Evolutionary conservation across 2,113 vertebrate genomes (phyloP).

Genomic region (Psittacula cyanocephala): DNA sequence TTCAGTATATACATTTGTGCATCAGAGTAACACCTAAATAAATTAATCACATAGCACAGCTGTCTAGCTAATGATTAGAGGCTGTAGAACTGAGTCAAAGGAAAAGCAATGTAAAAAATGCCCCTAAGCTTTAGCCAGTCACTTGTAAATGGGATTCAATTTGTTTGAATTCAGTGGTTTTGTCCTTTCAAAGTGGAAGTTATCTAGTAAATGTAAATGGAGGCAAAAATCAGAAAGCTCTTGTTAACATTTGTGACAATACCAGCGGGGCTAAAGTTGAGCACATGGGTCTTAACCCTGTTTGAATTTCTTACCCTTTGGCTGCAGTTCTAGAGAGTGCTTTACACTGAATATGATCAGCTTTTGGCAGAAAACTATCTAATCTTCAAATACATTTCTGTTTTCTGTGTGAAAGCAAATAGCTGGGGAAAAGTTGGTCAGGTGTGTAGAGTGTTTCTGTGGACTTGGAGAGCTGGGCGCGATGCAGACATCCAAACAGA

Average conservation of each 20-base stretch:
- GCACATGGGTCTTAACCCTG: background rate
- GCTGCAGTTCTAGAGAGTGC: background rate
- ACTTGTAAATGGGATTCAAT: background rate
- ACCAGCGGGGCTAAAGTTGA: background rate
- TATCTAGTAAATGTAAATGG: background rate
- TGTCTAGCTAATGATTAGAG: conserved; percentile 45
- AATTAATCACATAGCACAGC: conserved; percentile 60
- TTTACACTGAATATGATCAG: background rate
- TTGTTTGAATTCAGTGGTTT: background rate
- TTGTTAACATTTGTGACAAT: background rate
- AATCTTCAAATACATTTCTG: background rate
- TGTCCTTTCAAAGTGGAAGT: background rate
- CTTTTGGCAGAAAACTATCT: background rate
- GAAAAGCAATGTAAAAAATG: background rate
- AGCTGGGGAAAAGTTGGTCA: background rate
- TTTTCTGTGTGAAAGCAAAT: background rate
- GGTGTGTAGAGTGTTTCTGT: background rate
- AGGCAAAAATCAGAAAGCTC: background rate
- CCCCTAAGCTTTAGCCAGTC: background rate
- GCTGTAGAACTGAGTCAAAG: background rate
- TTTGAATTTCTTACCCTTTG: background rate
- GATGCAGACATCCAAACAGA: background rate
- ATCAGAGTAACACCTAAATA: conserved; percentile 65
- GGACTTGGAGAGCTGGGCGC: background rate
- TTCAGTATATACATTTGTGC: conserved; percentile 57